Base-by-base conservation (phyloP, 2,888 invertebrate species). In the Ptilodon capucinus region DNA sequence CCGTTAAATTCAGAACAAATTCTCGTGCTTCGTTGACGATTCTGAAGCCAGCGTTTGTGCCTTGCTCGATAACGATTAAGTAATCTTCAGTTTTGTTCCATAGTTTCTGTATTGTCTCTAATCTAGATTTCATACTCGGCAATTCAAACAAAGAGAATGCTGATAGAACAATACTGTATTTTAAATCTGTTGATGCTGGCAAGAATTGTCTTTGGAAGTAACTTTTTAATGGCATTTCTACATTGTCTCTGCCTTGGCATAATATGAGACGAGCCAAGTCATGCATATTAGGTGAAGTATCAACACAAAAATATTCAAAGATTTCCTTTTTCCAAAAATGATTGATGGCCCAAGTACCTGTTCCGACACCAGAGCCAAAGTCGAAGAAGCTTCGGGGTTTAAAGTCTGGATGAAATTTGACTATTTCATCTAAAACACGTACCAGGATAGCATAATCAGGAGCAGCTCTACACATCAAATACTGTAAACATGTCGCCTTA, bases 281-380 rank as follows among this genome's bases (percentile, higher is more conserved):
- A 65, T 96, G 95, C 96, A 98, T 98, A 17, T 94, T 88, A 0
- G 89, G 72, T 0, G 97, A 97, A 5, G 93, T 86, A 71, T 99
- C 99, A 0, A 98, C 95, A 74, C 96, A 95, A 63, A 95, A 95
- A 76, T 96, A 96, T 84, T 99, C 98, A 68, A 92, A 93, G 23
- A 98, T 91, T 16, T 92, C 79, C 0, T 92, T 84, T 7, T 91
- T 86, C 97, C 97, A 99, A 13, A 92, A 88, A 3, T 88, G 79
- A 65, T 94, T 94, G 0, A 95, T 93, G 0, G 97, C 98, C 98
- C 98, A 98, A 44, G 94, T 93, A 0, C 94, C 96, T 0, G 96
- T 95, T 0, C 98, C 98, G 4, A 97, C 86, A 0, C 99, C 99
- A 4, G 98, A 97, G 0, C 98, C 99, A 81, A 97, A 97, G 86